Base-by-base conservation (phyloP, 2,888 invertebrate species). In the Agrotis ipsilon region DNA sequence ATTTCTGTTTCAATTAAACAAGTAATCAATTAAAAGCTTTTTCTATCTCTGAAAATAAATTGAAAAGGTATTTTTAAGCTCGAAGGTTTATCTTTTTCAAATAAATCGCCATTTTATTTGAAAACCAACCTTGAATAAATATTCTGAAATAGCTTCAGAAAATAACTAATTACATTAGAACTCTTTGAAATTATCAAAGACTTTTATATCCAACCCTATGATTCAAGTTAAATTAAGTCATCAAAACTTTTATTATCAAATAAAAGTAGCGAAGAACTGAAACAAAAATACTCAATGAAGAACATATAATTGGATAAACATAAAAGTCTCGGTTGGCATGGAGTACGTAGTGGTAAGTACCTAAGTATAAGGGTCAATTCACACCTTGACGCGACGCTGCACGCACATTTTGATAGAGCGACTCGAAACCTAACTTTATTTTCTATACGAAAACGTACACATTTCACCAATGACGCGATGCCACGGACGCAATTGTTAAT, bases 161-260 rank as follows among this genome's bases (percentile, higher is more conserved):
- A 78, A 67, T 78, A 79, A 66, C 52, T 72, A 73, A 82, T 80
- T 69, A 67, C 60, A 66, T 82, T 66, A 79, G 58, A 77, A 64
- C 58, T 69, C 32, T 66, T 54, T 48, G 27, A 63, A 77, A 67
- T 68, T 68, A 67, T 68, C 39, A 67, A 57, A 68, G 63, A 21
- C 49, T 48, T 78, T 67, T 69, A 66, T 61, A 57, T 45, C 55
- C 43, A 78, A 78, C 55, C 66, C 21, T 81, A 63, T 77, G 78
- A 61, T 82, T 81, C 24, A 78, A 82, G 78, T 79, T 72, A 72
- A 78, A 82, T 79, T 45, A 78, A 81, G 78, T 72, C 46, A 14
- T 54, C n/a, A 60, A 60, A 67, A 67, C 67, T 78, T 81, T 71
- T 66, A 71, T 78, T 55, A 13, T 32, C 21, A n/a, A 78, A 52